These are phyloP conservation scores for Melanchra persicariae DNA, from an alignment of 2,888 invertebrate genomes.

Conservation along the genomic window DNA sequence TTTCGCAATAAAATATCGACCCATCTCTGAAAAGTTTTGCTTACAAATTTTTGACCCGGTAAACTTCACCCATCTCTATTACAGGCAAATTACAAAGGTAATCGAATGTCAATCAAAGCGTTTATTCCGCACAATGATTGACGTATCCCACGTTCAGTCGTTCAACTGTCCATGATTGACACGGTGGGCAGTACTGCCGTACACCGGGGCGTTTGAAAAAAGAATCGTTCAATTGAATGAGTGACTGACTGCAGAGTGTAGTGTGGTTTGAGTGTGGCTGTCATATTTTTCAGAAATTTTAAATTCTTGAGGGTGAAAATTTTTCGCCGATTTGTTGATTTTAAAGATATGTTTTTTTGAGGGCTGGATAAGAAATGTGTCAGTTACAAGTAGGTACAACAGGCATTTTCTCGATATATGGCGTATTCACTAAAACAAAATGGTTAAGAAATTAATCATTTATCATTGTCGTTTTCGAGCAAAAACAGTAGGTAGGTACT, in stretches of 20 bases:
- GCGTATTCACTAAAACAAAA: no score
- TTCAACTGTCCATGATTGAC: slow-evolving; percentile 41
- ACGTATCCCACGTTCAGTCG: slow-evolving; percentile 28
- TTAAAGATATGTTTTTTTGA: not conserved
- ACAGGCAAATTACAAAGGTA: slow-evolving; percentile 28
- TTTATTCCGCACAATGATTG: slow-evolving; percentile 50
- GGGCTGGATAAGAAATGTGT: not conserved
- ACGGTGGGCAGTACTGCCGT: slow-evolving; percentile 32
- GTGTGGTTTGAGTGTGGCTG: not conserved
- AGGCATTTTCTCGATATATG: not conserved
- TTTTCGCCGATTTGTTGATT: not conserved
- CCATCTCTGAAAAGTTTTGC: not conserved
- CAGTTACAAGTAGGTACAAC: not conserved
- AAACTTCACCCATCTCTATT: slow-evolving; percentile 6
- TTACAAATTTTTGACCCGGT: not conserved
- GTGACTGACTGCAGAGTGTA: slow-evolving; percentile 5
- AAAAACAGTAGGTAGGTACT: no score
- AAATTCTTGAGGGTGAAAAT: not conserved
- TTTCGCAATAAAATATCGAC: not conserved
- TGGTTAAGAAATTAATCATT: no score
- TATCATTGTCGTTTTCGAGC: no score
- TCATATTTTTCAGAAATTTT: not conserved
- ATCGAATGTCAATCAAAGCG: slow-evolving; percentile 51
- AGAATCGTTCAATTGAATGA: slow-evolving; percentile 18
- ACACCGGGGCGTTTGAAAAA: slow-evolving; percentile 26